These are phyloP conservation scores for Eidolon dupreanum DNA, from an alignment of 2,797 vertebrate species.

Conservation along the genomic window DNA sequence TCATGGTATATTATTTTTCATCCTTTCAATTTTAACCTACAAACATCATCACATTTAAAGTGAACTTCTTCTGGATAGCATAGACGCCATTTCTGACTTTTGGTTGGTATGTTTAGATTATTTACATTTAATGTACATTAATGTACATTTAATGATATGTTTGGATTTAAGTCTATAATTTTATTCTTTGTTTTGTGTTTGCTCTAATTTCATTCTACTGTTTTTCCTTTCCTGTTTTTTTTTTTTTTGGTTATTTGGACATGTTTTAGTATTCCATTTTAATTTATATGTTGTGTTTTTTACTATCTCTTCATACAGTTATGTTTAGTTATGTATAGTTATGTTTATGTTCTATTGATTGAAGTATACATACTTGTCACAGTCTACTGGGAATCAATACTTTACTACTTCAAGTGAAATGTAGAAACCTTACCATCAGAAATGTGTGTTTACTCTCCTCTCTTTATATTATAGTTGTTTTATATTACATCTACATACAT, in stretches of 20 bases:
- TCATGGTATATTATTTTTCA: neutral
- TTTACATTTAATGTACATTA: neutral
- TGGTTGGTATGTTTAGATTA: neutral
- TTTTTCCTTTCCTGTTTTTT: neutral
- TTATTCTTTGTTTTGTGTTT: neutral
- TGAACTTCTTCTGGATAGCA: neutral
- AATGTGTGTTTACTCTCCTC: neutral
- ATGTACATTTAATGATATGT: neutral
- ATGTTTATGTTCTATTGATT: neutral
- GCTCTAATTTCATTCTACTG: neutral
- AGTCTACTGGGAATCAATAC: neutral
- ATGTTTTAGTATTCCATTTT: neutral
- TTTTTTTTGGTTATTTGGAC: neutral
- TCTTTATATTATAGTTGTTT: neutral
- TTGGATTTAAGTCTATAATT: neutral
- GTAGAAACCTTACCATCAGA: neutral
- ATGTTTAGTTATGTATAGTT: neutral
- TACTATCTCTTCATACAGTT: neutral
- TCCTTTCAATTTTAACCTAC: neutral
- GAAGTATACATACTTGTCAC: neutral
- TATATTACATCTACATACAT: neutral
- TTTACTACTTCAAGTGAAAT: neutral
- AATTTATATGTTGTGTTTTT: neutral
- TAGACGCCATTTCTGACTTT: neutral
- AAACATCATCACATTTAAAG: neutral